Percentiles rank a stretch among this genome's conserved stretches.
Evolutionary conservation across 2,113 vertebrate species (phyloP).

Genomic region (Crotophaga sulcirostris): DNA sequence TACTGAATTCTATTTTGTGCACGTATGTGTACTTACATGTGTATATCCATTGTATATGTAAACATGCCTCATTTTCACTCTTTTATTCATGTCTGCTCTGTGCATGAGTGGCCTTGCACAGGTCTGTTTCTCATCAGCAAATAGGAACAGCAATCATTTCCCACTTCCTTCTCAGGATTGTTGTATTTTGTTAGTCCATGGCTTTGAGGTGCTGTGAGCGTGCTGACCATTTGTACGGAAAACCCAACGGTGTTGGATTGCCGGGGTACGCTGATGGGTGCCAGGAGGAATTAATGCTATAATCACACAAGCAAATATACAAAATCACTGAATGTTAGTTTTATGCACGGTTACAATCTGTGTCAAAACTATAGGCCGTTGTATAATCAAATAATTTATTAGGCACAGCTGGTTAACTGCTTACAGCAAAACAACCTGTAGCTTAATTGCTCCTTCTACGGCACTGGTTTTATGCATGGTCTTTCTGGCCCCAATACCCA

Average conservation of each 20-base stretch:
- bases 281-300: background rate
- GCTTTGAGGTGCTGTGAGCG: background rate
- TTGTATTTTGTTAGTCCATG: background rate
- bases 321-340: conserved; percentile 14
- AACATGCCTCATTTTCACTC: background rate
- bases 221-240: background rate
- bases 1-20: background rate
- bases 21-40: background rate
- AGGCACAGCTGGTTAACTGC: conserved; percentile 73
- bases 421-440: conserved; percentile 78
- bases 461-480: conserved; percentile 60
- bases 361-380: conserved; percentile 42
- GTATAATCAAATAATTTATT: conserved; percentile 79
- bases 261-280: background rate
- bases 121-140: background rate
- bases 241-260: background rate
- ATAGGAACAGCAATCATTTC: background rate
- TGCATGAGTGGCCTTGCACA: background rate
- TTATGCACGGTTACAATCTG: conserved; percentile 45
- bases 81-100: background rate
- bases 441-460: conserved; percentile 78
- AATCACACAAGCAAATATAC: background rate
- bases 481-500: conserved; percentile 70
- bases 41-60: background rate
- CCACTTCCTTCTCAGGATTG: background rate